Percentiles rank a stretch among this genome's conserved stretches.
Evolutionary conservation across 2,888 invertebrate species (phyloP).

Genomic region (Tipula confusa): DNA sequence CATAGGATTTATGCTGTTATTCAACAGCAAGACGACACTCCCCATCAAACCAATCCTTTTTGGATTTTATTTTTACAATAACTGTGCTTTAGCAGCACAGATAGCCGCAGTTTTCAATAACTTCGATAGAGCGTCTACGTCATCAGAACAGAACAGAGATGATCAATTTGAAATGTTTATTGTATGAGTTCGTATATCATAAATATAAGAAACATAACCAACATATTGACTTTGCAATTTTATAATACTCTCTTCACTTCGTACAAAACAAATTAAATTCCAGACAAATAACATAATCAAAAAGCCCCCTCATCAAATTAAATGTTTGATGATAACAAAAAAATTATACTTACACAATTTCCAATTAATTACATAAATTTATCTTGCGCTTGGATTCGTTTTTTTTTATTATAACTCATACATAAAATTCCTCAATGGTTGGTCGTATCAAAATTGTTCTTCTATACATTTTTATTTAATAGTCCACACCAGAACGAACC

Average conservation of each 20-base stretch:
- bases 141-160: no score
- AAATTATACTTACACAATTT: not conserved
- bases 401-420: not conserved
- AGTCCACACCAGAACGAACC: not conserved
- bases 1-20: no score
- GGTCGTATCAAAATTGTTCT: not conserved
- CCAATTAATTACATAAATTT: not conserved
- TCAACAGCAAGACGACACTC: no score
- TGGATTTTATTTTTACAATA: no score
- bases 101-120: no score
- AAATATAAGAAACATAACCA: no score
- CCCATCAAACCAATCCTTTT: no score
- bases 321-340: not conserved
- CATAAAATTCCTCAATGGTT: not conserved
- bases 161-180: no score
- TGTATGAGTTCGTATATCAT: no score
- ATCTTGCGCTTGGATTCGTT: not conserved
- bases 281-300: constrained; percentile 1
- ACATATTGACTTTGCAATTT: no score
- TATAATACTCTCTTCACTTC: not conserved
- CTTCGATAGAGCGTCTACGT: no score
- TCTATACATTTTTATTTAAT: constrained; percentile 1
- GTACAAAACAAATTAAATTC: not conserved
- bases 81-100: no score
- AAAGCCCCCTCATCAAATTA: not conserved